Conservation (phyloP, 2,113 vertebrate species). For the Thoracochromis brauschi region DNA sequence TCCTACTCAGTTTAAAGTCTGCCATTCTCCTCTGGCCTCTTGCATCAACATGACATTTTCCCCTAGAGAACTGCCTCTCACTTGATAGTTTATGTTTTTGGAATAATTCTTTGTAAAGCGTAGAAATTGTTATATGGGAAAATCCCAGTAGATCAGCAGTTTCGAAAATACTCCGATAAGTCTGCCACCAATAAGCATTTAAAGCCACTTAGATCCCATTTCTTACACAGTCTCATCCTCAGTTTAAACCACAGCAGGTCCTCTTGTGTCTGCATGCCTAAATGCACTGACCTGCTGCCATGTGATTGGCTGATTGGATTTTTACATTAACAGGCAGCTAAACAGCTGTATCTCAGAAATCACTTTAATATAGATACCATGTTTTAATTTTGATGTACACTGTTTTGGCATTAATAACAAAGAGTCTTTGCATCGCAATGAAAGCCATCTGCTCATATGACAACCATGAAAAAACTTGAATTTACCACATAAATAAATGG, state of each 20-base stretch:
- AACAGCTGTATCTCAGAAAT: background rate
- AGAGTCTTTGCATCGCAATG: background rate
- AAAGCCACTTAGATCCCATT: background rate
- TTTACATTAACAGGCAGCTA: background rate
- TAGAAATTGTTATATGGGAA: background rate
- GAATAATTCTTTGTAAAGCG: background rate
- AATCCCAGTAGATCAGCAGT: background rate
- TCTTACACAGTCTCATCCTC: background rate
- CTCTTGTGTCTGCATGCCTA: background rate
- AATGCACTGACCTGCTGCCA: background rate
- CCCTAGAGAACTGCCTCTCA: background rate
- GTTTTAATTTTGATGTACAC: background rate
- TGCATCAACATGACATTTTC: background rate
- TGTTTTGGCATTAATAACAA: background rate
- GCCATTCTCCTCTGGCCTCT: background rate
- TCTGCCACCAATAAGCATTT: background rate
- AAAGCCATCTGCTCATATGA: background rate
- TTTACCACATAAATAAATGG: background rate
- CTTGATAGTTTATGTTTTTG: background rate
- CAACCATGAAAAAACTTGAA: background rate
- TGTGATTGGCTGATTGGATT: background rate
- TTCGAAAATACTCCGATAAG: background rate
- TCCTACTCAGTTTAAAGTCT: background rate
- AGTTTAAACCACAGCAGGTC: background rate
- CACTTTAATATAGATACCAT: background rate